A percentile compares a stretch with the other conserved stretches of the same genome.
Evolutionary conservation across 2,797 vertebrate genomes (phyloP).

Genomic region (Pogoniulus pusillus): DNA sequence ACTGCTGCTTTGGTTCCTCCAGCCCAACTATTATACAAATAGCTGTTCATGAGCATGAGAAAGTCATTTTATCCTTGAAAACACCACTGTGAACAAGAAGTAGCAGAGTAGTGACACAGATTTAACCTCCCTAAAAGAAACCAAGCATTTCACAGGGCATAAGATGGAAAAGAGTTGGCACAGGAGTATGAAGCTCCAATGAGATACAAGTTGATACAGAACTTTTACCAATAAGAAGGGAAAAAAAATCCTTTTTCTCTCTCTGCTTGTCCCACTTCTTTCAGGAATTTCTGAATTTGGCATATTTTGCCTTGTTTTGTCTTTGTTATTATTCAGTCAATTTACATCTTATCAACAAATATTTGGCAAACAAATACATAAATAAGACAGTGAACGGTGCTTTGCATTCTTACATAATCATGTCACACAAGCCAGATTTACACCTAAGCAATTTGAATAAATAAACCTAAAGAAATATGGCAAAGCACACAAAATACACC

Average conservation of each 20-base stretch:
- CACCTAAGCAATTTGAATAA: not conserved
- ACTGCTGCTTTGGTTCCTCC: not conserved
- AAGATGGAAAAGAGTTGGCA: not conserved
- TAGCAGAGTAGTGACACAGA: not conserved
- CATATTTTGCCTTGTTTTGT: not conserved
- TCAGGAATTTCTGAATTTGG: not conserved
- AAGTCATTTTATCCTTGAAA: not conserved
- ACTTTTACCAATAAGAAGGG: not conserved
- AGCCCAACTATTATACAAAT: not conserved
- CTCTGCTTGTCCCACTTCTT: not conserved
- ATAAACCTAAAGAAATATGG: not conserved
- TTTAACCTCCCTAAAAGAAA: not conserved
- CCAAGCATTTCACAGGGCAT: not conserved
- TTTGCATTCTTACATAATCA: not conserved
- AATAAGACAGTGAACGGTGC: not conserved
- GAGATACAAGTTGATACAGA: rapidly evolving
- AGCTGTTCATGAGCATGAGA: not conserved
- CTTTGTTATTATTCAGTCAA: not conserved
- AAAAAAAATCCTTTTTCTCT: not conserved
- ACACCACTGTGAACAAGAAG: not conserved
- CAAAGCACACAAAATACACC: not conserved
- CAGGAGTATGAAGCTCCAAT: not conserved
- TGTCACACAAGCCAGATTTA: not conserved
- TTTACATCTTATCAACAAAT: not conserved
- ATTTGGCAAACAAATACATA: not conserved